Conservation (phyloP, 2,797 vertebrate species). For the Falco novaeseelandiae region DNA sequence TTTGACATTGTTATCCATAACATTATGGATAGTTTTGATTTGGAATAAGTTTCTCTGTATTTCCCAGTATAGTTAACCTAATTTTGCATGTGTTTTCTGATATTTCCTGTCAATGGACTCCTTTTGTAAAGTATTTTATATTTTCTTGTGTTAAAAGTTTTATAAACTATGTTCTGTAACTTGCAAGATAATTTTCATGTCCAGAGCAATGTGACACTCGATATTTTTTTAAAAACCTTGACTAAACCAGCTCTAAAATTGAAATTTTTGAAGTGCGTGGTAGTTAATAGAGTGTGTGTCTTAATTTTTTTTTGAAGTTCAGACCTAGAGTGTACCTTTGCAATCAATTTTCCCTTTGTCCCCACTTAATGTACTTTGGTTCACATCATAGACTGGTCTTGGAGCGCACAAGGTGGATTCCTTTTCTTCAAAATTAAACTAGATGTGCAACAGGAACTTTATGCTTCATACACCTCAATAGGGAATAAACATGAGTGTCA, state of each 20-base stretch:
- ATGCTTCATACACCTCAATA: neutral
- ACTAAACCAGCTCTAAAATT: neutral
- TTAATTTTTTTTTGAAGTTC: neutral
- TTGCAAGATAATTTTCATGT: neutral
- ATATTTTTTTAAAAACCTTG: neutral
- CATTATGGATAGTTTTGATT: neutral
- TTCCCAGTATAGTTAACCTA: neutral
- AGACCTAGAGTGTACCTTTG: neutral
- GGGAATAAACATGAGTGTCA: neutral
- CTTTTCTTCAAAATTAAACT: neutral
- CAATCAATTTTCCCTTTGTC: neutral
- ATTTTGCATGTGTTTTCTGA: neutral
- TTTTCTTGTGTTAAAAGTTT: neutral
- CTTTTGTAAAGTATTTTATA: neutral
- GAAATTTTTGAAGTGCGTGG: neutral
- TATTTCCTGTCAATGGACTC: neutral
- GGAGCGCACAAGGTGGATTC: neutral
- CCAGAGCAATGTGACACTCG: neutral
- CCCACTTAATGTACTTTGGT: neutral
- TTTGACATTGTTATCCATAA: neutral
- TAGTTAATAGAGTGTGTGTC: neutral
- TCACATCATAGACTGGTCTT: neutral
- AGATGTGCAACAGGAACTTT: neutral
- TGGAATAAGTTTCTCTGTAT: neutral
- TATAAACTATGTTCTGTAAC: neutral